Conservation (phyloP, 2,888 invertebrate genomes). For the Mactromeris polynyma region DNA sequence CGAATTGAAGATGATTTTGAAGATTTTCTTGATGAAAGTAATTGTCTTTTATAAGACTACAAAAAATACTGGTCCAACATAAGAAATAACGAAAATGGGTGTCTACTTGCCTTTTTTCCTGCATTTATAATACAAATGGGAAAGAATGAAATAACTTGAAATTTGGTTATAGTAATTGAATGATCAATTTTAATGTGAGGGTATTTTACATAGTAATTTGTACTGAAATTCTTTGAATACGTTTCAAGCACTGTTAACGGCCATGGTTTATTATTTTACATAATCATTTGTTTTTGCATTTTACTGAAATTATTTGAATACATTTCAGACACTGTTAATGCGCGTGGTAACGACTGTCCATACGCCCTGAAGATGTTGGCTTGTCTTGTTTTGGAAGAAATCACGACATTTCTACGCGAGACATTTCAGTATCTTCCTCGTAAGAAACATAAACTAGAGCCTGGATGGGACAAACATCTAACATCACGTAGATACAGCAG, state of each 20-base stretch:
- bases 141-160: too few relatives aligned
- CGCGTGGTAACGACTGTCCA: conserved; percentile 89
- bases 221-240: too few relatives aligned
- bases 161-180: too few relatives aligned
- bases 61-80: too few relatives aligned
- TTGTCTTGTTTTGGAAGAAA: conserved; percentile 97
- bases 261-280: too few relatives aligned
- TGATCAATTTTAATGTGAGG: too few relatives aligned
- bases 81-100: too few relatives aligned
- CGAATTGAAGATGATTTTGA: conserved; percentile 91
- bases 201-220: too few relatives aligned
- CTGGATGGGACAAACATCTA: conserved; percentile 83
- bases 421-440: conserved; percentile 93
- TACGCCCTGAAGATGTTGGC: conserved; percentile 94
- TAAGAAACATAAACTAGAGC: conserved; percentile 84
- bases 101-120: too few relatives aligned
- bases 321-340: conserved; percentile 85
- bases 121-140: too few relatives aligned
- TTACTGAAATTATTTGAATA: neutral
- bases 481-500: conserved; percentile 95
- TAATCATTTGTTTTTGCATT: too few relatives aligned
- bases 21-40: conserved; percentile 95
- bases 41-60: neutral
- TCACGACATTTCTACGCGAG: conserved; percentile 98
- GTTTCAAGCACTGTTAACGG: too few relatives aligned